Percentiles rank a stretch among this genome's conserved stretches.
Evolutionary conservation across 2,113 vertebrate genomes (phyloP).

Genomic region (Indicator maculatus): DNA sequence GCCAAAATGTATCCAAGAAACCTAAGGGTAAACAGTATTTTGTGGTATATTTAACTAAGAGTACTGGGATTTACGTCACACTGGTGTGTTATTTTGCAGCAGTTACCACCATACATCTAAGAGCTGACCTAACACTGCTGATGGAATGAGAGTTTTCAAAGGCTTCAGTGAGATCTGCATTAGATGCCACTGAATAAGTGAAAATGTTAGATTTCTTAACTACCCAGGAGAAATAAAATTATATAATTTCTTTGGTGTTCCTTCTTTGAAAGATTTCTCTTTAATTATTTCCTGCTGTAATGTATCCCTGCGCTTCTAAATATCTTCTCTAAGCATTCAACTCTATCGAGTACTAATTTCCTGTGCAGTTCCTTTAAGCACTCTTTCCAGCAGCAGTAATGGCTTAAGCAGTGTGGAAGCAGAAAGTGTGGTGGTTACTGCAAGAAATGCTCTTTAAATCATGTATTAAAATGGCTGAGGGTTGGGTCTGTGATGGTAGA

Average conservation of each 20-base stretch:
- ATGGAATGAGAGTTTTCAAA: background rate
- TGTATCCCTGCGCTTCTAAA: background rate
- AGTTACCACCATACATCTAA: background rate
- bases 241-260: background rate
- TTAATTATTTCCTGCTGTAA: constrained; percentile 6
- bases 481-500: background rate
- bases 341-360: background rate
- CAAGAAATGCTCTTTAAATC: constrained; percentile 11
- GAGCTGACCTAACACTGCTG: background rate
- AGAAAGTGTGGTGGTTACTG: background rate
- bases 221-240: background rate
- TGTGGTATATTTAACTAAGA: background rate
- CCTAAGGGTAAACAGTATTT: background rate
- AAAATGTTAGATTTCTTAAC: background rate
- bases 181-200: background rate
- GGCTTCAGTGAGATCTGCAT: background rate
- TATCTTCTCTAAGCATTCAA: background rate
- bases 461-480: background rate
- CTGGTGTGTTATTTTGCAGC: background rate
- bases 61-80: background rate
- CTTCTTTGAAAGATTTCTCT: background rate
- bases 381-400: constrained; percentile 5
- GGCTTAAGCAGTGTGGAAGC: background rate
- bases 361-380: background rate
- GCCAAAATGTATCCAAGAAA: background rate